Percentiles rank a stretch among this genome's conserved stretches.
Evolutionary conservation across 2,797 vertebrate species (phyloP).

Genomic region (Epinephelus malabaricus): DNA sequence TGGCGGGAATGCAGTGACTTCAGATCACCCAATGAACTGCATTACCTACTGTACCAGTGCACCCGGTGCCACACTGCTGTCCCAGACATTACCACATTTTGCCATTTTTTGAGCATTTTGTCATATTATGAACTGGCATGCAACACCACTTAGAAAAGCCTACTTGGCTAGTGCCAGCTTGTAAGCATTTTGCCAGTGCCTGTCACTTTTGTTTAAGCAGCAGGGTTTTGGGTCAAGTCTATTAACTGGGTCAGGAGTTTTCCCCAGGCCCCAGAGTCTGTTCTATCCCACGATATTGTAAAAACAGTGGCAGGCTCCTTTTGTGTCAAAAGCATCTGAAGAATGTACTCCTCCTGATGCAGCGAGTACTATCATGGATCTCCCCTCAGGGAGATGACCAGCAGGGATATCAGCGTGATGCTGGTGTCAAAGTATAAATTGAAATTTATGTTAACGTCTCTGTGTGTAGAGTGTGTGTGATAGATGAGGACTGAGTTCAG

Average conservation of each 20-base stretch:
- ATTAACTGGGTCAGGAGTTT: constrained; percentile 58
- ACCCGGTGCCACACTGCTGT: constrained; percentile 16
- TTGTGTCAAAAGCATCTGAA: constrained; percentile 77
- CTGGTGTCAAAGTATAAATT: constrained; percentile 48
- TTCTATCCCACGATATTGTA: constrained; percentile 67
- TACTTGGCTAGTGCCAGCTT: constrained; percentile 9
- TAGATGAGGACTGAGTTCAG: constrained; percentile 59
- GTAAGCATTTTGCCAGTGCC: constrained; percentile 31
- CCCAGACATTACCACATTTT: constrained; percentile 51
- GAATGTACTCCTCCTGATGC: constrained; percentile 72
- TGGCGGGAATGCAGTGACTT: constrained; percentile 10
- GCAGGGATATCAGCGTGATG: constrained; percentile 24
- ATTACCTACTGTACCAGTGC: constrained; percentile 22
- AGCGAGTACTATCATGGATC: constrained; percentile 33
- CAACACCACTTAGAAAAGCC: constrained; percentile 12
- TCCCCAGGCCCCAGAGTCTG: constrained; percentile 34
- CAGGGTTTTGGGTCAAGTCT: constrained; percentile 34
- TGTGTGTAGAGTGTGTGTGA: constrained; percentile 9
- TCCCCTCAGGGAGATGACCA: constrained; percentile 32
- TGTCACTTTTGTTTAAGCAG: constrained; percentile 32
- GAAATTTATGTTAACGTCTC: constrained; percentile 37
- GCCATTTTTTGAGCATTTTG: constrained; percentile 37
- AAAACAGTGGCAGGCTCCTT: constrained; percentile 63
- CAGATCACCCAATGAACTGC: constrained; percentile 14
- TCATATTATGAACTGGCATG: constrained; percentile 33